phyloP scores from a whole-genome alignment of 2,113 vertebrate species.

The Platichthys stellatus region DNA sequence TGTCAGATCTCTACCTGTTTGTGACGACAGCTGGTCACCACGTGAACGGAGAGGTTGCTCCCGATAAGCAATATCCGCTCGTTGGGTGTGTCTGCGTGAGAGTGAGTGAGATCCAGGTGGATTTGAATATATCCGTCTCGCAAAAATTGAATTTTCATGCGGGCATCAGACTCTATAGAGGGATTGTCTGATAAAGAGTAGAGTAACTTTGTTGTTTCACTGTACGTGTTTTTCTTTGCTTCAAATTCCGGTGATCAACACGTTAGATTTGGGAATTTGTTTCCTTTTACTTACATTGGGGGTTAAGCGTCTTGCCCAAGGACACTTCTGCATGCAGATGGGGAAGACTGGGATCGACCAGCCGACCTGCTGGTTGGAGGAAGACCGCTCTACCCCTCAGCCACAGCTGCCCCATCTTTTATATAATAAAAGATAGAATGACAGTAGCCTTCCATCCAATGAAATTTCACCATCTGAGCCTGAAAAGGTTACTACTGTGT shows the following conservation, averaged over 20 bases:
- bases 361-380: no score
- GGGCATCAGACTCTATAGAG: neutral
- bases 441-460: neutral
- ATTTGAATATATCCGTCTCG: neutral
- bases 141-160: neutral
- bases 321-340: no score
- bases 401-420: no score
- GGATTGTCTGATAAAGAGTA: neutral
- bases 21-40: conserved; percentile 34
- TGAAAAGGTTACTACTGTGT: neutral
- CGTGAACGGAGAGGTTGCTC: neutral
- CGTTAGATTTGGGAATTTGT: neutral
- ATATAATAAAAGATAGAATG: neutral
- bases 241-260: neutral
- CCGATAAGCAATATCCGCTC: conserved; percentile 16
- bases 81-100: neutral
- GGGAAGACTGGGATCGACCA: no score
- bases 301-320: no score
- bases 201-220: neutral
- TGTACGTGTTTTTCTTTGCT: neutral
- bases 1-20: conserved; percentile 25
- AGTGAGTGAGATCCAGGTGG: neutral
- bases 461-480: neutral
- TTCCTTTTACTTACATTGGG: neutral
- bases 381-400: no score